phyloP scores from a whole-genome alignment of 2,888 invertebrate species.

The Gnatocerus cornutus region DNA sequence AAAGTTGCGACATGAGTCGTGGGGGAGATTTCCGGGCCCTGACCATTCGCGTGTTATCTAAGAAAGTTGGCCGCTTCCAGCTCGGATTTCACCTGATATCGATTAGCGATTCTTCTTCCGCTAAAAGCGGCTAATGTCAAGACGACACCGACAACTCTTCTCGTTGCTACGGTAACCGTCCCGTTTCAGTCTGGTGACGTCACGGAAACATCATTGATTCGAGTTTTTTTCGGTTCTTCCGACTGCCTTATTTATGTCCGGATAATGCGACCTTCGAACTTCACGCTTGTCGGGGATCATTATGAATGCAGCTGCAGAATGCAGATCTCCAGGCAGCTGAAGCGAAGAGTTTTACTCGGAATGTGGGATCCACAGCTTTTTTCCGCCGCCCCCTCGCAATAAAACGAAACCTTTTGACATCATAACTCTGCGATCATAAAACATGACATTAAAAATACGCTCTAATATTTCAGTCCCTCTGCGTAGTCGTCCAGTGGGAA shows the following conservation, averaged over 20 bases:
- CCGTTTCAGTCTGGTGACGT: slow-evolving; percentile 65
- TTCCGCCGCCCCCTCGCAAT: slow-evolving; percentile 58
- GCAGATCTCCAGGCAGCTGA: slow-evolving; percentile 1
- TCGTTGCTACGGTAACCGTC: slow-evolving; percentile 63
- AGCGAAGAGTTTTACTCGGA: not conserved
- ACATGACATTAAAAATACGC: slow-evolving; percentile 69
- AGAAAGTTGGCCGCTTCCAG: no score
- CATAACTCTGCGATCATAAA: slow-evolving; percentile 67
- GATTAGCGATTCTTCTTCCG: slow-evolving; percentile 25
- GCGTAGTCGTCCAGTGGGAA: slow-evolving; percentile 53
- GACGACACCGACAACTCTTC: slow-evolving; percentile 58
- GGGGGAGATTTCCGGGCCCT: not conserved
- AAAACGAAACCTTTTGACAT: slow-evolving; percentile 68
- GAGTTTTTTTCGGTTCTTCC: slow-evolving; percentile 59
- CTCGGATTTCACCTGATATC: slow-evolving; percentile 9
- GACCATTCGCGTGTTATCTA: no score
- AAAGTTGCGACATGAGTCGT: slow-evolving; percentile 47
- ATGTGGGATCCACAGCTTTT: not conserved
- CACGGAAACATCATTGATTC: slow-evolving; percentile 66
- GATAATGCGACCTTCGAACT: slow-evolving; percentile 52
- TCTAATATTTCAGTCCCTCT: slow-evolving; percentile 67
- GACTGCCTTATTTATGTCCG: slow-evolving; percentile 46
- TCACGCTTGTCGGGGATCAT: slow-evolving; percentile 44
- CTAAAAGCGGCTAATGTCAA: slow-evolving; percentile 28
- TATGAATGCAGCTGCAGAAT: slow-evolving; percentile 25